Base-by-base conservation (phyloP, 2,888 invertebrate genomes). In the Eilema depressum region DNA sequence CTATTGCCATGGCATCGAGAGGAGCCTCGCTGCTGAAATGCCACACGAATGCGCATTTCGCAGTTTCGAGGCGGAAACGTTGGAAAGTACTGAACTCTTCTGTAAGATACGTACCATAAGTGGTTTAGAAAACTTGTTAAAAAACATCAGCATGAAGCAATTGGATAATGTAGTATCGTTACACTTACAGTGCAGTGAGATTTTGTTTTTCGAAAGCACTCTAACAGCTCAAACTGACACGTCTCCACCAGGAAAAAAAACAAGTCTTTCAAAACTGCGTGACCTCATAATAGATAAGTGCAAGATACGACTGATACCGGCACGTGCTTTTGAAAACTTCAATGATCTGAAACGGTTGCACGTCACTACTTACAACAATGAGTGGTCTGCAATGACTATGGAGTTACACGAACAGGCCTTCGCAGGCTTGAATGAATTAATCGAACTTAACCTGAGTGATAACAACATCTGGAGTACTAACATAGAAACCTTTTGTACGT, bases 401-500 rank as follows among this genome's bases (percentile, higher is more conserved):
- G 97, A 97, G 83, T 89, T 98, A 69, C 96, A 97, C 85, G 96
- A 96, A 65, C 97, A 97, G 85, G 97, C 97, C 75, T 96, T 98
- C 78, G 92, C 96, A 73, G 96, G 97, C 53, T 92, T 98, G 83
- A 96, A 96, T 73, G 96, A 97, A 90, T 95, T 98, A 68, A 95
- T 96, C 75, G 96, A 96, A 84, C 95, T 98, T 80, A 96, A 97
- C 91, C 92, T 98, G 70, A 96, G 96, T 78, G 96, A 97, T 86
- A 98, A 97, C 93, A 97, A 97, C 88, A 96, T 98, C 75, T 97
- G 97, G 97, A 97, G 96, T 77, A 95, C 97, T 71, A 97, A 97
- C 77, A 94, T 96, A 53, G 97, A 97, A 84, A 96, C 96, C 75
- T 96, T 98, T 87, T 98, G 98, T 89, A 96, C 97, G 57, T 93